Conservation (phyloP, 2,797 vertebrate species). For the Micromesistius poutassou region DNA sequence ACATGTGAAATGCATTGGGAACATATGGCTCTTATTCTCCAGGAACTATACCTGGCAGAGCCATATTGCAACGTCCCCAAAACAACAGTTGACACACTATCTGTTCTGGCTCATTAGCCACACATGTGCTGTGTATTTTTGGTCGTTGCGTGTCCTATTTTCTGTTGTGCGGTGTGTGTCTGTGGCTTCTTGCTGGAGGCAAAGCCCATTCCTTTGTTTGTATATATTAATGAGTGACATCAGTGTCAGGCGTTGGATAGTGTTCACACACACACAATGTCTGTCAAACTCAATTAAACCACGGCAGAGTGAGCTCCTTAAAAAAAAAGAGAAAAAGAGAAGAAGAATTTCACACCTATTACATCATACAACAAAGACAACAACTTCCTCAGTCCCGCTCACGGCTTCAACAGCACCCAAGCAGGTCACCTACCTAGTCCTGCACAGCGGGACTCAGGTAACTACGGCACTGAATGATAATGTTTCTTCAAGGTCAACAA, state of each 20-base stretch:
- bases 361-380: conserved; percentile 67
- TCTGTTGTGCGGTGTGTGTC: conserved; percentile 16
- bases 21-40: not conserved
- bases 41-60: not conserved
- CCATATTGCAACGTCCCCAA: not conserved
- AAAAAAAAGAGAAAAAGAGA: conserved; percentile 51
- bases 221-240: conserved; percentile 3
- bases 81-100: conserved; percentile 18
- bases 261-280: conserved; percentile 29
- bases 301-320: conserved; percentile 51
- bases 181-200: conserved; percentile 18
- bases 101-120: conserved; percentile 36
- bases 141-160: not conserved
- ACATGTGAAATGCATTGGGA: not conserved
- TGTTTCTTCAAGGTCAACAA: too few relatives aligned
- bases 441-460: too few relatives aligned
- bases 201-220: conserved; percentile 52
- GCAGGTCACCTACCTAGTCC: conserved; percentile 47
- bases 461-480: too few relatives aligned
- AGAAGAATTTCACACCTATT: conserved; percentile 77
- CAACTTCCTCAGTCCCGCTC: conserved; percentile 43
- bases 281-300: conserved; percentile 60
- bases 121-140: conserved; percentile 28
- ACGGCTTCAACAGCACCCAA: conserved; percentile 58
- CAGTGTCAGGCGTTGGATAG: conserved; percentile 35